phyloP scores from a whole-genome alignment of 1,140 invertebrate genomes.

The Atta colombica region DNA sequence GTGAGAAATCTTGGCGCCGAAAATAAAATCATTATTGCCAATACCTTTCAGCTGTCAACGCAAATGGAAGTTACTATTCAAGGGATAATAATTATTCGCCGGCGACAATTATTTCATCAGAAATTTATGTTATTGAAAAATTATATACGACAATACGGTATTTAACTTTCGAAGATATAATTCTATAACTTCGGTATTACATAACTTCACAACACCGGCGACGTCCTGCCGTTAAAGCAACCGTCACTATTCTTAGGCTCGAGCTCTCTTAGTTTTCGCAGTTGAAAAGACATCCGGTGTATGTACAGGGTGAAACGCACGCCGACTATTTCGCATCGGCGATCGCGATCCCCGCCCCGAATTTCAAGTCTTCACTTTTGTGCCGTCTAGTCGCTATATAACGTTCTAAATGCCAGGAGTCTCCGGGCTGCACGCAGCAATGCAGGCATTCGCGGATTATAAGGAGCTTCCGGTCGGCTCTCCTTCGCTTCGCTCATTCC shows the following conservation, averaged over 20 bases:
- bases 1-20: slow-evolving; percentile 17
- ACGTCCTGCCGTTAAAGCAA: neutral
- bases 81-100: neutral
- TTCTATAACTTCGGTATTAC: neutral
- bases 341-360: slow-evolving; percentile 38
- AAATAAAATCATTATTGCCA: slow-evolving; percentile 13
- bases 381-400: neutral
- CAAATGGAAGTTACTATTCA: neutral
- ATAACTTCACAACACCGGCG: neutral
- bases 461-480: slow-evolving; percentile 80
- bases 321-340: slow-evolving; percentile 46
- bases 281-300: slow-evolving; percentile 58
- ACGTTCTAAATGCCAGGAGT: slow-evolving; percentile 31
- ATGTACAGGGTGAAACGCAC: neutral
- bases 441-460: slow-evolving; percentile 81
- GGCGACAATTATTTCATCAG: neutral
- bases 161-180: neutral
- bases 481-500: slow-evolving; percentile 75
- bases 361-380: slow-evolving; percentile 57
- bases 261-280: slow-evolving; percentile 40
- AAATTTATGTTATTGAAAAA: neutral
- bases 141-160: neutral
- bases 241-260: slow-evolving; percentile 21
- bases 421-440: slow-evolving; percentile 59
- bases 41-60: neutral